Evolutionary conservation across 2,113 vertebrate genomes (phyloP).

Genomic region (Sus scrofa): DNA sequence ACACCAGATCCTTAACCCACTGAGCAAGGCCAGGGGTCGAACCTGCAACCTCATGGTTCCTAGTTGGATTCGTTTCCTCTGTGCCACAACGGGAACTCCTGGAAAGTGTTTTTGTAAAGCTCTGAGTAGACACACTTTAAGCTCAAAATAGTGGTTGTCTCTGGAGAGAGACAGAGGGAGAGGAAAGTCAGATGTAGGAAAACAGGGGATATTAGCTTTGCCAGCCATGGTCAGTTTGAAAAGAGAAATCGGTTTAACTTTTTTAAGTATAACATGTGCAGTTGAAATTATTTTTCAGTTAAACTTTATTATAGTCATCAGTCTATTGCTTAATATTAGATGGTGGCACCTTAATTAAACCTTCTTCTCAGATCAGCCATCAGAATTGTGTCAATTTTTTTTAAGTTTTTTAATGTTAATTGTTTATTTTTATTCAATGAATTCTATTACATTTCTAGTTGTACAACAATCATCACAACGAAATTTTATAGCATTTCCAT

Average conservation of each 20-base stretch:
- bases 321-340: background rate
- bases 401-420: too few species aligned
- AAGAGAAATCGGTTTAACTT: background rate
- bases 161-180: background rate
- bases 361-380: background rate
- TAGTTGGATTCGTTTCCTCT: too few species aligned
- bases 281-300: constrained; percentile 40
- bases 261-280: background rate
- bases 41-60: too few species aligned
- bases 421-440: too few species aligned
- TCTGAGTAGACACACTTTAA: background rate
- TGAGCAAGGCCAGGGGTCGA: too few species aligned
- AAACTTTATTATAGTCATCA: background rate
- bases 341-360: background rate
- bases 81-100: too few species aligned
- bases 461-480: too few species aligned
- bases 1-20: too few species aligned
- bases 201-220: background rate
- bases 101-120: background rate
- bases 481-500: too few species aligned
- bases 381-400: background rate
- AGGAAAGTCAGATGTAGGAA: background rate
- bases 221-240: background rate
- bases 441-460: too few species aligned
- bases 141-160: background rate